Evolutionary conservation across 2,888 invertebrate species (phyloP), one percentile per base, ranked within the genome.

Genomic region (Harpagoxenus sublaevis): DNA sequence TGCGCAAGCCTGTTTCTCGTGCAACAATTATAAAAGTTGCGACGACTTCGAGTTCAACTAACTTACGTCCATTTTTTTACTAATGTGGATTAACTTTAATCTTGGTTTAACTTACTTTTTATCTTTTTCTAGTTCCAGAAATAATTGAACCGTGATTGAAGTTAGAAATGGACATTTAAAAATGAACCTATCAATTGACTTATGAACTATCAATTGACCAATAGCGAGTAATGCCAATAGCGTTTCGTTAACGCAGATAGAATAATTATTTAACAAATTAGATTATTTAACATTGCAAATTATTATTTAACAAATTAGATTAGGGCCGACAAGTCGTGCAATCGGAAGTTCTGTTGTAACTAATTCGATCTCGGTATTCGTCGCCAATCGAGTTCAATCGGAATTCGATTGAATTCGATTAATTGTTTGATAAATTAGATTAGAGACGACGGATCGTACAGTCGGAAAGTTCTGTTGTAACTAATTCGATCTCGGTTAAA

Each of bases 21-120:
- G 65, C 65, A 66, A 65, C 23, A 3, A 45, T 8, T 45, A n/a
- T 3, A 66, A 66, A 66, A 66, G 2, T 66, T 45, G 45, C 65
- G 15, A 42, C 28, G 28, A 45, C 45, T 42, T 42, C 15, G 23
- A 45, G 23, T 55, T 23, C 53, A 55, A n/a, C 23, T 23, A 2
- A 55, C 18, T 18, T 18, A 18, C 6, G 51, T 23, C 5, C n/a
- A 23, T 23, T 23, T 23, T 9, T 23, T 23, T 3, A 53, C n/a
- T n/a, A n/a, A 53, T 8, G 6, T 53, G n/a, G 4, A 53, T 23
- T 55, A 55, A n/a, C n/a, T 53, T 55, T 3, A 55, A 55, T 23
- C 23, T 55, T 23, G n/a, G 53, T 23, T 23, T 55, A 23, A 55
- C 23, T 23, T n/a, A 53, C n/a, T n/a, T 53, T 23, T 23, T 9